Evolutionary conservation across 2,113 vertebrate genomes (phyloP), one percentile per base, ranked within the genome.

Genomic region (Prochilodus magdalenae): DNA sequence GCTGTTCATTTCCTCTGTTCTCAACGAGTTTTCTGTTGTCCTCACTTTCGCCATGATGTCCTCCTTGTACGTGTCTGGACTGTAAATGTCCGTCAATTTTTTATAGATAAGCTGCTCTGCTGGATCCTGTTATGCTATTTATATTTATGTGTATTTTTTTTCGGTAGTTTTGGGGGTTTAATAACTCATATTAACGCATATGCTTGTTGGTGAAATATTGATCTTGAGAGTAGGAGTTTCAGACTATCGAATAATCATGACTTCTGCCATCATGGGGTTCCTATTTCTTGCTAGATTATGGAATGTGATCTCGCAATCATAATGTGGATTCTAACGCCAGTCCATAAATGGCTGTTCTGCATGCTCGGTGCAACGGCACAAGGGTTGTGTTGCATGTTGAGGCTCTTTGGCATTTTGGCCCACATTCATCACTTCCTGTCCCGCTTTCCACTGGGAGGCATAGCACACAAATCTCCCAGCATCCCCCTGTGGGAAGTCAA

Each of bases 361-460:
- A 20, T 83, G 66, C 75, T 79, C 47, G 36, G n/a, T n/a, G 27
- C 79, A 76, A 73, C 65, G 76, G 74, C 33, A 53, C 76, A 63
- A 44, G 71, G 60, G 67, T 82, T 83, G 75, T 89, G 78, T 89
- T 89, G 71, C 65, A 89, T 89, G 83, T 85, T 82, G 75, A 82
- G 71, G 71, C 76, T 1, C 79, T 88, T 80, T 87, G 83, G 83
- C 77, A 51, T 76, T 81, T 83, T 22, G 44, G 87, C 83, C 86
- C 83, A 73, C 59, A 90, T 93, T 85, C 49, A 90, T 91, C 90
- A 91, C 65, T 85, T 89, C 77, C 53, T n/a, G 75, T 65, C 72
- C 62, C 75, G 66, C 82, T 82, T 67, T 77, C 83, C 82, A 79
- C 80, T 76, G 89, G 83, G 83, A 88, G 85, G 74, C 83, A 82